These are phyloP conservation scores for Drosophila athabasca DNA, from an alignment of 1,140 invertebrate genomes.

Conservation along the genomic window DNA sequence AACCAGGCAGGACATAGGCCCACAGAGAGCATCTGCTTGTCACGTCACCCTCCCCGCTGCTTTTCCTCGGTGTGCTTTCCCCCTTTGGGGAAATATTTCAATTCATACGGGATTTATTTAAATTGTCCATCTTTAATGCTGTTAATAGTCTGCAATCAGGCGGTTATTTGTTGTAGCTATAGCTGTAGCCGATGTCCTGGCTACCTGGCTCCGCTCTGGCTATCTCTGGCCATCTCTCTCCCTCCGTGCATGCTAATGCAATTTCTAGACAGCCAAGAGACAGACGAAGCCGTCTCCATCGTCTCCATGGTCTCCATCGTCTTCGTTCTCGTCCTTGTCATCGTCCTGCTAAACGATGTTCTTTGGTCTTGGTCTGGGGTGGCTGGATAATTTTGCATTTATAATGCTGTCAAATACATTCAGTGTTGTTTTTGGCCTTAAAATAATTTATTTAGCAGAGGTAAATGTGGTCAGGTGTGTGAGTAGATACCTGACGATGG, in stretches of 20 bases:
- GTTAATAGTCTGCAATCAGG: constrained; percentile 77
- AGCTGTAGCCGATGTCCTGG: constrained; percentile 35
- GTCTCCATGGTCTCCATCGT: constrained; percentile 2
- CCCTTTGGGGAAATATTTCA: constrained; percentile 42
- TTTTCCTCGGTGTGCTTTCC: background rate
- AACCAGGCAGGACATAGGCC: constrained; percentile 5
- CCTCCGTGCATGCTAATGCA: constrained; percentile 64
- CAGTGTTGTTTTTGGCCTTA: constrained; percentile 55
- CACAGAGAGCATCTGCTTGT: constrained; percentile 11
- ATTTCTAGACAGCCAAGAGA: constrained; percentile 48
- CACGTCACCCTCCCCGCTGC: too few species aligned
- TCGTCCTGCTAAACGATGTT: constrained; percentile 34
- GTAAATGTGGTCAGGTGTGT: constrained; percentile 47
- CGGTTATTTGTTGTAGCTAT: constrained; percentile 53
- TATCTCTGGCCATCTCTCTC: too few species aligned
- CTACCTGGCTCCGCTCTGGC: background rate
- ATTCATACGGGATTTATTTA: constrained; percentile 67
- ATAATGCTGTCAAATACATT: constrained; percentile 66
- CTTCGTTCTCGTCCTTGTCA: constrained; percentile 2
- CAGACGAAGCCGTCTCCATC: constrained; percentile 5
- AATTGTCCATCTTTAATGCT: constrained; percentile 75
- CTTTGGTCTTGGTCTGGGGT: constrained; percentile 15
- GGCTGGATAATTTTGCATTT: constrained; percentile 55
- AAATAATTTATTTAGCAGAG: constrained; percentile 66
- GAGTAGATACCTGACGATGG: constrained; percentile 30